phyloP scores from a whole-genome alignment of 23 tunicate species.

The Trididemnum nubilum region DNA sequence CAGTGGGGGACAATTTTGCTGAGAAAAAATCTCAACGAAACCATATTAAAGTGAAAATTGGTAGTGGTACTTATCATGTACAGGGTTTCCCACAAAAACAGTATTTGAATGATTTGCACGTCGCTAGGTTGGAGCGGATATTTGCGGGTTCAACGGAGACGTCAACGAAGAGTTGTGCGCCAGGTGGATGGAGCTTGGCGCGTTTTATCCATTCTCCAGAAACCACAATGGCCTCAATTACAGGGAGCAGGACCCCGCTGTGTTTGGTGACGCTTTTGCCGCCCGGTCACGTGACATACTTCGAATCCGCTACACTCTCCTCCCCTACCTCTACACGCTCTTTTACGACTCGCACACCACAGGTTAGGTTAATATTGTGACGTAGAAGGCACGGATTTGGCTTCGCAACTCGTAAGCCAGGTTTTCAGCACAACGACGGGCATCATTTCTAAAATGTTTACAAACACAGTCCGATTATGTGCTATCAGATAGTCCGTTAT shows the following conservation, averaged over 20 bases:
- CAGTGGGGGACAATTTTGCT: too few relatives aligned
- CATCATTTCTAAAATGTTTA: too few relatives aligned
- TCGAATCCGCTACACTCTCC: conserved; percentile 74
- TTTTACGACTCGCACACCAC: conserved; percentile 75
- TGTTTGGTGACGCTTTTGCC: conserved; percentile 84
- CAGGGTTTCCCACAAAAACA: too few relatives aligned
- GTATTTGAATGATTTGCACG: too few relatives aligned
- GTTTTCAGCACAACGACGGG: too few relatives aligned
- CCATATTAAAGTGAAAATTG: not conserved
- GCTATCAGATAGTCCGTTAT: too few relatives aligned
- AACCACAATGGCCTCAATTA: conserved; percentile 97
- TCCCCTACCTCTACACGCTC: conserved; percentile 91
- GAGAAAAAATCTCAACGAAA: too few relatives aligned
- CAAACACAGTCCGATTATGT: too few relatives aligned
- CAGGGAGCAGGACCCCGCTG: conserved; percentile 94
- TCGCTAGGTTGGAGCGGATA: conserved; percentile 95
- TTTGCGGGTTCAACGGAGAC: conserved; percentile 92
- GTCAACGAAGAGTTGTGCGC: conserved; percentile 66
- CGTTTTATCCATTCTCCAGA: conserved; percentile 91
- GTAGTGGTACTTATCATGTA: too few relatives aligned
- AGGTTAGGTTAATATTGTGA: conserved; percentile 51
- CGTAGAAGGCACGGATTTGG: not conserved
- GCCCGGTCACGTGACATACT: conserved; percentile 45
- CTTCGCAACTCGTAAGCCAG: not conserved
- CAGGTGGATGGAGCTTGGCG: conserved; percentile 96